Conservation (phyloP, 2,113 vertebrate genomes). For the Xiphorhynchus elegans region DNA sequence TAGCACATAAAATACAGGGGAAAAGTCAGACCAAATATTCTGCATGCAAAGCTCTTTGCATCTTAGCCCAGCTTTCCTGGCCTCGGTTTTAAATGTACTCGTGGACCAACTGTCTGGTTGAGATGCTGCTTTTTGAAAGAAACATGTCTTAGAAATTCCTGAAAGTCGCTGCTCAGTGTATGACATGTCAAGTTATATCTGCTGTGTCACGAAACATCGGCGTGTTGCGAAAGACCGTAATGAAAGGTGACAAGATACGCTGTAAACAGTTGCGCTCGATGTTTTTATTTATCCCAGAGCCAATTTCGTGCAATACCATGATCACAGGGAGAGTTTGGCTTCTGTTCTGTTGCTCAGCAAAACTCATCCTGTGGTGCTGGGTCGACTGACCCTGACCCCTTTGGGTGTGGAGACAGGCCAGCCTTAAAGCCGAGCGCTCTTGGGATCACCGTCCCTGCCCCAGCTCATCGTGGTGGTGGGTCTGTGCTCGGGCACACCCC, state of each 20-base stretch:
- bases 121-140: background rate
- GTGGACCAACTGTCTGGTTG: background rate
- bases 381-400: rapidly evolving
- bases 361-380: background rate
- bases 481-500: background rate
- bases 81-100: background rate
- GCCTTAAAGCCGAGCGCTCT: background rate
- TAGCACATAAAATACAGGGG: background rate
- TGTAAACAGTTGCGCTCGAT: background rate
- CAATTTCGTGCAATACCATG: background rate
- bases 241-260: conserved; percentile 39
- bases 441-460: rapidly evolving
- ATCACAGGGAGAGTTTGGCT: background rate
- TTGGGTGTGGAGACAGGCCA: background rate
- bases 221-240: background rate
- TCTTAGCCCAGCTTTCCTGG: background rate
- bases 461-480: rapidly evolving
- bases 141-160: background rate
- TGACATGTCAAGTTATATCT: conserved; percentile 56
- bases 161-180: conserved; percentile 12
- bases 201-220: conserved; percentile 37
- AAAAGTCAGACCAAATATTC: conserved; percentile 19
- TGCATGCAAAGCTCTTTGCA: background rate
- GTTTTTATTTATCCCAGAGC: conserved; percentile 33
- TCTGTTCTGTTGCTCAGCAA: background rate